phyloP scores from a whole-genome alignment of 2,888 invertebrate genomes.

The Ormyrus thymus region DNA sequence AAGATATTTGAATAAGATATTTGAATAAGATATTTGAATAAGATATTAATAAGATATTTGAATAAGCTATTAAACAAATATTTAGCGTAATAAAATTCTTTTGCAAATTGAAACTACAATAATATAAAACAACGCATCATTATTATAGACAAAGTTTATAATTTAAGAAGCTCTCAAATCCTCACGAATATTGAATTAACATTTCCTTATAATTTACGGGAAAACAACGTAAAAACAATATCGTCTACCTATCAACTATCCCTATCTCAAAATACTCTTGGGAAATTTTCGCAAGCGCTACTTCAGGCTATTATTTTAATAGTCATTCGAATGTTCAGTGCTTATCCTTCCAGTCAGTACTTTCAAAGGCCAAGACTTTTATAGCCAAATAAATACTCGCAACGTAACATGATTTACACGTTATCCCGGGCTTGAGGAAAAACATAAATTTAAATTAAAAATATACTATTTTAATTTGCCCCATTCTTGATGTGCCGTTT shows the following conservation, averaged over 20 bases:
- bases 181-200: background rate
- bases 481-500: background rate
- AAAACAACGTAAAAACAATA: background rate
- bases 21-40: too few relatives aligned
- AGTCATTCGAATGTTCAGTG: slow-evolving; percentile 8
- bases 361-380: slow-evolving; percentile 26
- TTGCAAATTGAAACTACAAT: too few relatives aligned
- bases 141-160: too few relatives aligned
- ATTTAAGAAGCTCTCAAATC: too few relatives aligned
- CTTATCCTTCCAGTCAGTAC: background rate
- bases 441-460: slow-evolving; percentile 23
- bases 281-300: background rate
- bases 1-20: too few relatives aligned
- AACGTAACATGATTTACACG: slow-evolving; percentile 26
- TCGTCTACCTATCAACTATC: background rate
- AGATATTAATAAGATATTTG: too few relatives aligned
- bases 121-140: too few relatives aligned
- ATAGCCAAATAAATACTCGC: slow-evolving; percentile 21
- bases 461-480: slow-evolving; percentile 10
- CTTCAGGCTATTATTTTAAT: slow-evolving; percentile 20
- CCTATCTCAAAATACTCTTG: slow-evolving; percentile 9
- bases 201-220: background rate
- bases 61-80: too few relatives aligned
- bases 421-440: background rate
- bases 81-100: too few relatives aligned